Base-by-base conservation (phyloP, 2,888 invertebrate genomes). In the Pseudococcus jackbeardsleyi region DNA sequence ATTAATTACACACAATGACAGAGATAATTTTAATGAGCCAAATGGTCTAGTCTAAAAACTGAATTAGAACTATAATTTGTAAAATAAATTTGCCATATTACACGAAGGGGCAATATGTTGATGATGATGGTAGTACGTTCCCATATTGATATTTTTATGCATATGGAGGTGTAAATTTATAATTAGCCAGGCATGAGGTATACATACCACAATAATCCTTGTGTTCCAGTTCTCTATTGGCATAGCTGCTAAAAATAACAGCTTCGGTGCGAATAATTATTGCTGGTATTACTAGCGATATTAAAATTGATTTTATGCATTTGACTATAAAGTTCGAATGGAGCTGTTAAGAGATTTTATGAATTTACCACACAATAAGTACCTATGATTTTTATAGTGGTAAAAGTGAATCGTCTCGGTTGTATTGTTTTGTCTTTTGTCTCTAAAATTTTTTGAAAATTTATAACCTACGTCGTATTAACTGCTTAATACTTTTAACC, bases 201-300 rank as follows among this genome's bases (percentile, higher is more conserved):
- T 54, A 15, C n/a, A 72, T 72, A 64, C 17, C 72, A 15, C 72
- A 15, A 72, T 72, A 72, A 72, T 33, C 11, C 1, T 72, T 4
- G 26, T 72, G 72, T 33, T 72, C 72, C 33, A 72, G 26, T 72
- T 72, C 72, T 72, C 72, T 72, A 33, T n/a, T 54, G 72, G 26
- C 33, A 72, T 72, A 17, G 26, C 72, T 72, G 26, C 72, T 33
- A 26, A 72, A 72, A 72, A 72, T 26, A 72, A 26, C 26, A 72
- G 6, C 33, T 72, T 26, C 54, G 4, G 54, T 54, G 17, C 54
- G 15, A 54, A 54, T 54, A n/a, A 54, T 54, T n/a, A 54, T 50
- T 50, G 12, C 50, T 54, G n/a, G n/a, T 54, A 54, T 46, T 11
- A 50, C 48, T 50, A 50, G 0, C 15, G 8, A n/a, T 54, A 54